Evolutionary conservation across 1,140 invertebrate genomes (phyloP), one percentile per base, ranked within the genome.

Genomic region (Leptonema lineaticorne): DNA sequence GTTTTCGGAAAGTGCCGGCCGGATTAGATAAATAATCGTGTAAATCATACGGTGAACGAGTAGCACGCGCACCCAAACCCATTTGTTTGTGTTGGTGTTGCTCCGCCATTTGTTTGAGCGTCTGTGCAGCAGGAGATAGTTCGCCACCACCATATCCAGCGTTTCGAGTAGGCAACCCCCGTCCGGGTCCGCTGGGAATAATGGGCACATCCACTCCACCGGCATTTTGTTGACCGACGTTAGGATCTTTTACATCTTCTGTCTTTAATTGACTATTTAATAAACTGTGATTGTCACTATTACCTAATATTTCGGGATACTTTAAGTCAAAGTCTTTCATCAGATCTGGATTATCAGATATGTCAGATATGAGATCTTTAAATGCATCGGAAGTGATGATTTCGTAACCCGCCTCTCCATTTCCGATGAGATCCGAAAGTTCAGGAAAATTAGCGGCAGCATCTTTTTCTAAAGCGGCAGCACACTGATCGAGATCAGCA

Each of bases 81-180:
- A 84, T 58, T 30, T 82, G 81, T 67, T 81, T 94, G 79, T 94
- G 92, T 79, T 96, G 94, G 77, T 97, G 95, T 76, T 97, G 94
- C 76, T 96, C 94, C 3, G 95, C 95, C 94, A 96, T 95, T 74
- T 96, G 94, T 78, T 96, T 96, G 9, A 97, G 82, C 0, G 94
- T 96, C 81, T 96, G 93, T 2, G 95, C 94, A 0, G 94, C 94
- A 6, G 93, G 91, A 63, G 92, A 93, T 76, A 92, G 84, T 75
- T 92, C 90, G 0, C 79, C 79, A 16, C 76, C 78, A 8, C 63
- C 59, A 73, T 73, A 74, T 11, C 76, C 78, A 57, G 81, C 78
- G 8, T 78, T 77, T 22, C 81, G 75, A 45, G 77, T 74, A 9
- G 77, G 76, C 27, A 57, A 37, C 18, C 66, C 70, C 77, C 71